Base-by-base conservation (phyloP, 2,888 invertebrate species). In the Ceriagrion tenellum region DNA sequence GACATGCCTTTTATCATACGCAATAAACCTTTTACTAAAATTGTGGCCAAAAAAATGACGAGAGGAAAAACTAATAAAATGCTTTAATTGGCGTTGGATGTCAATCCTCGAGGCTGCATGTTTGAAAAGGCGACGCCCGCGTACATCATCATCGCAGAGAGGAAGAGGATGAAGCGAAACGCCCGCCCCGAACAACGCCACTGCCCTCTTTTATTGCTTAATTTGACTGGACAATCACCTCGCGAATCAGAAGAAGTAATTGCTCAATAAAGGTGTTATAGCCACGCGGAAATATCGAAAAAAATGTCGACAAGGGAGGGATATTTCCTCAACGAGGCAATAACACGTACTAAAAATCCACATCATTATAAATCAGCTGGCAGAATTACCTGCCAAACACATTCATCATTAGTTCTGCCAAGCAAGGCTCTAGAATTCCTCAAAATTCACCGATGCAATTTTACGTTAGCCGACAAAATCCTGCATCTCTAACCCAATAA, bases 271-370 rank as follows among this genome's bases (percentile, higher is more conserved):
- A 81, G 23, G 81, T 81, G 30, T 35, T 30, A 35, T 13, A 35
- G 81, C 81, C 18, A 35, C 81, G 81, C 81, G 81, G 81, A 81
- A 81, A 81, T 81, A 30, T 81, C 35, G 81, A 69, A 69, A 69
- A 81, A 81, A 81, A 35, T 35, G 81, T 35, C 81, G 81, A 81
- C 35, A 81, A 69, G 20, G n/a, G n/a, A 47, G n/a, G n/a, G 81
- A 81, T 35, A 81, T 81, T 6, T 81, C 30, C 30, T 81, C 81
- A 81, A 81, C 81, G 81, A 81, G 81, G 81, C 81, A 81, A 81
- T 81, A 81, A 81, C 81, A 35, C 2, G 30, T 18, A 13, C 30
- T 35, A 35, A 81, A 81, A 81, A 81, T 81, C 35, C 81, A 35
- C 81, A 35, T 81, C 30, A 81, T 81, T 81, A 26, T 81, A 81